Conservation (phyloP, 2,888 invertebrate genomes). For the Alentia gelatinosa region DNA sequence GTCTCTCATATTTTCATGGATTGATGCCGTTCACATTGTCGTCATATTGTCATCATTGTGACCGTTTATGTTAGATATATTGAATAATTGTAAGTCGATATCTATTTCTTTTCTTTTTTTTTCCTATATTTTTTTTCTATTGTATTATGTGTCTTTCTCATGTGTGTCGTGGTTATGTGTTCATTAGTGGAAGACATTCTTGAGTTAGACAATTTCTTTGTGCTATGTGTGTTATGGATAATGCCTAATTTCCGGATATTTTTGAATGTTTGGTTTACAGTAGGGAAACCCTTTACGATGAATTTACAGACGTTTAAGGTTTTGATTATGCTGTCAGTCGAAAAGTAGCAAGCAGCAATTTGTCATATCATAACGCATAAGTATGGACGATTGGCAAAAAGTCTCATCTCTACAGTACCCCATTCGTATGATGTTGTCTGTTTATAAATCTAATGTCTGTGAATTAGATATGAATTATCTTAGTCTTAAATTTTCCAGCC, state of each 20-base stretch:
- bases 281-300: no score
- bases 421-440: not conserved
- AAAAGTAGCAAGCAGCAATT: not conserved
- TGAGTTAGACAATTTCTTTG: not conserved
- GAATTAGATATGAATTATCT: not conserved
- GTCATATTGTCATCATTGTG: not conserved
- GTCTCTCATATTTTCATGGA: not conserved
- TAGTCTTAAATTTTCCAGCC: not conserved
- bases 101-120: not conserved
- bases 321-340: not conserved
- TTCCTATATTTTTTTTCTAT: not conserved
- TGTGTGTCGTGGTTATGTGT: not conserved
- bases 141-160: not conserved
- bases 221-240: no score
- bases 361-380: not conserved
- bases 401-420: not conserved
- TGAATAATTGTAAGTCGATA: not conserved
- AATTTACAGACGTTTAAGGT: no score
- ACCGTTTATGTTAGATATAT: not conserved
- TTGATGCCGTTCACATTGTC: not conserved
- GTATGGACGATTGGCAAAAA: not conserved
- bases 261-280: no score
- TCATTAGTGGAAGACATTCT: not conserved
- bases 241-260: no score
- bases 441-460: not conserved